Evolutionary conservation across 2,888 invertebrate genomes (phyloP), one percentile per base, ranked within the genome.

Genomic region (Halocaridina rubra): DNA sequence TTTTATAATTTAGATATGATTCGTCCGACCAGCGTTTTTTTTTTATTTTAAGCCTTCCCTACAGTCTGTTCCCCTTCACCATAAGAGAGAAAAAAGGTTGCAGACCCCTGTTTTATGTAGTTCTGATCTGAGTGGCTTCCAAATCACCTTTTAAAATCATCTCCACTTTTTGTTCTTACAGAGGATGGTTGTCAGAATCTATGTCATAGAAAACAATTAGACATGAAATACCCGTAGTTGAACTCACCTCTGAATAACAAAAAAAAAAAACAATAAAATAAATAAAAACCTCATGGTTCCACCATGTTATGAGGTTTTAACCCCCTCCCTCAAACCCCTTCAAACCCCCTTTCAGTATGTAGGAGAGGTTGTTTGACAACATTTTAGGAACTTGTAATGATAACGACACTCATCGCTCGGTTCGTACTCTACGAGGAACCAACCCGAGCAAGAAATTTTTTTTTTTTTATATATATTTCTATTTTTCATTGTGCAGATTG

Each of bases 101-200:
- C n/a, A n/a, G n/a, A n/a, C n/a, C n/a, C n/a, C n/a, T n/a, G n/a
- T n/a, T n/a, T n/a, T n/a, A n/a, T n/a, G n/a, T n/a, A n/a, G n/a
- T n/a, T n/a, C n/a, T 59, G 78, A 71, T 82, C 82, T 82, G 82
- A 82, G 82, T 82, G 82, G 82, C 82, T 82, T 82, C 82, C 82
- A 82, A 72, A 71, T 82, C 78, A 82, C 77, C 82, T 76, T 69
- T 71, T 30, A n/a, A n/a, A n/a, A n/a, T n/a, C n/a, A n/a, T n/a
- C n/a, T n/a, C 59, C 69, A 30, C 77, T 59, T 77, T 82, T 82
- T 46, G 67, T 82, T 76, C 67, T 46, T n/a, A 53, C 39, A 82
- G 72, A 82, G 59, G 71, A 82, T 82, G 77, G 77, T 78, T 77
- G 82, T 82, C 77, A 82, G 82, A 78, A 72, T 82, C 77, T 77